Base-by-base conservation (phyloP, 2,797 vertebrate genomes). In the Acomys russatus region DNA sequence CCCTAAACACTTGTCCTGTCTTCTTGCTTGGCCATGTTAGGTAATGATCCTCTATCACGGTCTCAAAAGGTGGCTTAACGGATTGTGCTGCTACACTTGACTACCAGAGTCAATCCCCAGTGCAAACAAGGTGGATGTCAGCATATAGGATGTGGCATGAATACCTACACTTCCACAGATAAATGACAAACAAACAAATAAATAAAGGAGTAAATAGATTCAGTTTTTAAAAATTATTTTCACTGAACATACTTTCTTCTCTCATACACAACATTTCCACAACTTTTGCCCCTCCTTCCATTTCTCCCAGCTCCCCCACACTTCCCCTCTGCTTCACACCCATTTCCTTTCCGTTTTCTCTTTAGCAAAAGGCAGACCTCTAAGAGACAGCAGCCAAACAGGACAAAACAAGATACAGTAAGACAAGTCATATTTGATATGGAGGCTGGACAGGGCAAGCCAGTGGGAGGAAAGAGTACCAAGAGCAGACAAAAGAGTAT, bases 241-340 rank as follows among this genome's bases (percentile, higher is more conserved):
- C 30, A 59, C 59, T 59, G 33, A 35, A 59, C 23, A 35, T 20
- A 59, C 14, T 23, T 23, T 79, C 51, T 79, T 61, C 20, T 80
- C 20, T 80, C 54, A 80, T 22, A 22, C 10, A 44, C 44, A 44
- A 44, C 44, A 22, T 18, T 5, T 33, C 9, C 33, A 56, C 9
- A 0, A 79, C 12, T 35, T 9, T 35, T 61, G 35, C 20, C 33
- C 6, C 33, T 59, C 3, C 1, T 1, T 23, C 5, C 2, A 35
- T 12, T 23, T 17, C 20, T 35, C 1, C 4, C 4, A 54, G 14
- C 17, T 33, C 7, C 14, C 8, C 8, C 2, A 17, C 33, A 54
- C 9, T 33, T 56, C 49, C 12, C 7, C 6, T 9, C 25, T 51
- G 25, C 44, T 9, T 0, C 0, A 33, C 9, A n/a, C 33, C 12